A percentile compares a stretch with the other conserved stretches of the same genome.
These are phyloP conservation scores for Rhopalosiphum maidis DNA, from an alignment of 1,140 invertebrate genomes.

Conservation along the genomic window DNA sequence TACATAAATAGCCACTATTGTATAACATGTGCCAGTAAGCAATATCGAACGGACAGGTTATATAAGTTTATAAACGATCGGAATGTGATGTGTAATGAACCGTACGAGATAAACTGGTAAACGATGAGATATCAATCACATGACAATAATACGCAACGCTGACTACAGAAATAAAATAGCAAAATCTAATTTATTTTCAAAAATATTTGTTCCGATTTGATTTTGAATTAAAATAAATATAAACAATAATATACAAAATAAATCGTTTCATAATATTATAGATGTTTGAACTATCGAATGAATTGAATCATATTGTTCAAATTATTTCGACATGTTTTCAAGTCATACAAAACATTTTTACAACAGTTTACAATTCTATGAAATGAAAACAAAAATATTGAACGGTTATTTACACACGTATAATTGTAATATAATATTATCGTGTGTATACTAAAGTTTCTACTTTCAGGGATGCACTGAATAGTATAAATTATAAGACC, in stretches of 20 bases:
- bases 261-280: neutral
- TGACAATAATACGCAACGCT: neutral
- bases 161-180: neutral
- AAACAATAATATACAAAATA: neutral
- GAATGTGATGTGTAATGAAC: neutral
- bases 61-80: neutral
- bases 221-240: neutral
- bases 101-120: neutral
- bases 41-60: neutral
- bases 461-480: neutral
- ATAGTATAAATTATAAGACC: neutral
- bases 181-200: neutral
- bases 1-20: neutral
- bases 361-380: neutral
- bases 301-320: neutral
- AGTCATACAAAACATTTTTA: neutral
- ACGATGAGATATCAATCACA: conserved; percentile 16
- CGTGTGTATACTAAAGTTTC: neutral
- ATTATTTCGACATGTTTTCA: neutral
- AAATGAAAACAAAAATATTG: neutral
- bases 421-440: neutral
- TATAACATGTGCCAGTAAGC: neutral
- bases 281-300: neutral
- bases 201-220: neutral
- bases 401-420: neutral